Percentiles rank a stretch among this genome's conserved stretches.
Conservation (phyloP, 2,113 vertebrate species). For the Hyla sarda region DNA sequence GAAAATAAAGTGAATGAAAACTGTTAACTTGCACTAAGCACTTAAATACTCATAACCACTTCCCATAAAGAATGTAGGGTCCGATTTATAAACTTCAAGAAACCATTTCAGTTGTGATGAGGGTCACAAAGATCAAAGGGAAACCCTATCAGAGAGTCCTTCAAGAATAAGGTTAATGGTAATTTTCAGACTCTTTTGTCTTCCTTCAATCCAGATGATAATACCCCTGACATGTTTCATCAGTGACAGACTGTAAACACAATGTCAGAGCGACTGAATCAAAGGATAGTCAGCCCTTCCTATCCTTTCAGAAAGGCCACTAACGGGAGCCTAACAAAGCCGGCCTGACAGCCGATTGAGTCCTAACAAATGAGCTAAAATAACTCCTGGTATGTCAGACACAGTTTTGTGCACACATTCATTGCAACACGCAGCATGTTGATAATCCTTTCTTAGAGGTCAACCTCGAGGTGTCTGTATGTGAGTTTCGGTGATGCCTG, state of each 20-base stretch:
- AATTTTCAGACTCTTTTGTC: conserved; percentile 42
- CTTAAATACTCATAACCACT: conserved; percentile 24
- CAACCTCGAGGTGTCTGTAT: not conserved
- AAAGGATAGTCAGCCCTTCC: conserved; percentile 26
- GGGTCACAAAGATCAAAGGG: conserved; percentile 48
- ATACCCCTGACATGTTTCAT: conserved; percentile 50
- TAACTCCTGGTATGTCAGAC: conserved; percentile 45
- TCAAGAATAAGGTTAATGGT: conserved; percentile 41
- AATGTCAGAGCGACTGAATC: conserved; percentile 41
- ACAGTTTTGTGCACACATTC: conserved; percentile 42
- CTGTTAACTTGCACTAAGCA: conserved; percentile 15
- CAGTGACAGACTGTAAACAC: conserved; percentile 52
- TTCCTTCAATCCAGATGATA: conserved; percentile 55
- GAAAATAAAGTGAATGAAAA: conserved; percentile 14
- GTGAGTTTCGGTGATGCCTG: not conserved
- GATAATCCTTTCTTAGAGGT: conserved; percentile 20
- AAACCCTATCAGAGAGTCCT: conserved; percentile 11
- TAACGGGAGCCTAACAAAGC: conserved; percentile 40
- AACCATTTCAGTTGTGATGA: conserved; percentile 45
- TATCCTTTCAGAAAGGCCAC: conserved; percentile 18
- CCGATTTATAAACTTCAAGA: conserved; percentile 51
- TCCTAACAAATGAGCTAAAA: conserved; percentile 53
- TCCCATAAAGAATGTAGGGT: conserved; percentile 26
- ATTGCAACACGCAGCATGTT: not conserved
- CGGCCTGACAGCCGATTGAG: conserved; percentile 52